These are phyloP conservation scores for Leptobrachium leishanense DNA, from an alignment of 2,113 vertebrate genomes.

Conservation along the genomic window DNA sequence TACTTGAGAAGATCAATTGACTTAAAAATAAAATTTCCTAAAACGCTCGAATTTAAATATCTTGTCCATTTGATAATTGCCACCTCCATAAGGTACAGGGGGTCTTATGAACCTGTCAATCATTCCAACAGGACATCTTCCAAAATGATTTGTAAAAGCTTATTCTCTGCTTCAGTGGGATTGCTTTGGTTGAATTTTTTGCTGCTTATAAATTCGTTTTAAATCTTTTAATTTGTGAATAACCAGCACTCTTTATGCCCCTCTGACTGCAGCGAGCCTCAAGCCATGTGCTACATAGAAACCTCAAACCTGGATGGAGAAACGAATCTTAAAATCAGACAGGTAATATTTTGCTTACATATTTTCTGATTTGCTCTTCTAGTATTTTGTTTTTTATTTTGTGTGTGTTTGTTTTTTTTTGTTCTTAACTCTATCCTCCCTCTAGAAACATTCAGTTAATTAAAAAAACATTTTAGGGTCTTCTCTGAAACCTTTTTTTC, in stretches of 20 bases:
- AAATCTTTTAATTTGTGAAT: background rate
- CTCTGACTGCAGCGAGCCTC: constrained; percentile 83
- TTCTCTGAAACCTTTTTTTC: no score
- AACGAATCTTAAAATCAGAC: constrained; percentile 98
- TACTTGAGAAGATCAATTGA: no score
- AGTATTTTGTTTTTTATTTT: no score
- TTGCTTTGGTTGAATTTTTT: constrained; percentile 38
- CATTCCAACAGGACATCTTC: background rate
- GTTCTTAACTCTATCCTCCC: no score
- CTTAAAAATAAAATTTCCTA: no score
- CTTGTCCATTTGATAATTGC: no score
- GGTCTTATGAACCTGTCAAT: no score
- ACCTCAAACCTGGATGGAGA: constrained; percentile 98
- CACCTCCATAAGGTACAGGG: no score
- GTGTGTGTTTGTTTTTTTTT: no score
- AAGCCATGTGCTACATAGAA: constrained; percentile 99
- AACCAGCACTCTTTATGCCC: background rate
- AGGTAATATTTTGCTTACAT: constrained; percentile 68
- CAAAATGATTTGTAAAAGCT: background rate
- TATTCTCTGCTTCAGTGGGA: background rate
- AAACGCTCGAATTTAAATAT: no score
- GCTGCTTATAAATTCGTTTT: background rate
- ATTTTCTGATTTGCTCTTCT: background rate
- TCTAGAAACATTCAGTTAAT: no score
- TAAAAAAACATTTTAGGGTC: no score